These are phyloP conservation scores for Drosophila truncata DNA, from an alignment of 1,140 invertebrate species.

Conservation along the genomic window DNA sequence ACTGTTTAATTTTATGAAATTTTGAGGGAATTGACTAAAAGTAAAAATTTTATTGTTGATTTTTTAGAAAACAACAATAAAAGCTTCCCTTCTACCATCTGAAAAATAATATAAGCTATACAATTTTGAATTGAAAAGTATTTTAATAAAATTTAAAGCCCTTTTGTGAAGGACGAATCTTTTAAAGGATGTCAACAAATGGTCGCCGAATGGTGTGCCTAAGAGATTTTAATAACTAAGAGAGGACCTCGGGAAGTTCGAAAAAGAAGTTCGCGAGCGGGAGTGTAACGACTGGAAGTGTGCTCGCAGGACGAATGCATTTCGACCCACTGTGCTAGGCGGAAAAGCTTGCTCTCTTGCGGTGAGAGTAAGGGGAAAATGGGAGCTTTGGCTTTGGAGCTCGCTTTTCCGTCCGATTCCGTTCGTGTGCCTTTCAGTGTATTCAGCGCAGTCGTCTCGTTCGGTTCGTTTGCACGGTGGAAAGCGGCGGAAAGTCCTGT, in stretches of 20 bases:
- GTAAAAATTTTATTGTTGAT: no score
- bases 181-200: conserved; percentile 52
- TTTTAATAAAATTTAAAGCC: not conserved
- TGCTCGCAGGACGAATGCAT: conserved; percentile 12
- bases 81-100: not conserved
- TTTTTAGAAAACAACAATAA: no score
- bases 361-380: conserved; percentile 27
- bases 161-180: not conserved
- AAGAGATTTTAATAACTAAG: conserved; percentile 28
- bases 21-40: no score
- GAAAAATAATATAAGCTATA: not conserved
- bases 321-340: conserved; percentile 60
- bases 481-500: conserved; percentile 45
- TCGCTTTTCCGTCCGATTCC: conserved; percentile 32
- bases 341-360: conserved; percentile 47
- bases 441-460: conserved; percentile 83
- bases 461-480: conserved; percentile 72
- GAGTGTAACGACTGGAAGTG: conserved; percentile 42
- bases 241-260: conserved; percentile 27
- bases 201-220: conserved; percentile 12
- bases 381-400: conserved; percentile 51
- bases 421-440: conserved; percentile 69
- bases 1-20: not conserved
- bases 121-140: not conserved
- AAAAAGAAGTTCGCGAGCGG: conserved; percentile 17